Base-by-base conservation (phyloP, 1,140 invertebrate genomes). In the Calycopis cecrops region DNA sequence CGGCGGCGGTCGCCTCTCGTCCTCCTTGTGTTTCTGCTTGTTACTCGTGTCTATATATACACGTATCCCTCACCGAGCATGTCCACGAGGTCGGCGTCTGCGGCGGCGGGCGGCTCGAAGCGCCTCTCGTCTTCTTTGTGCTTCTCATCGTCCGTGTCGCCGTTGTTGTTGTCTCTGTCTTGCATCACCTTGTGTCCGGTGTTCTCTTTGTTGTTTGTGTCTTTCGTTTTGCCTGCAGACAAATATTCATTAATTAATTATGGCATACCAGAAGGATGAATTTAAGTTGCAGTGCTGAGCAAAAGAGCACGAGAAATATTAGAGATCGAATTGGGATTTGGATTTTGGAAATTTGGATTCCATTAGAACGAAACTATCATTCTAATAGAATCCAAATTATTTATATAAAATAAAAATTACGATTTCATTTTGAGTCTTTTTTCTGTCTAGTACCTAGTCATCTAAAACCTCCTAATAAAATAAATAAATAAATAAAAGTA, bases 81-180 rank as follows among this genome's bases (percentile, higher is more conserved):
- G 73, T 99, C 98, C 1, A 99, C 97, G 35, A 99, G 90, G 79
- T 99, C 98, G 48, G 93, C 91, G 85, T 99, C 98, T 12, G 89
- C 88, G 72, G 94, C 94, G 37, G 96, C 93, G 59, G 92, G 91
- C 40, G 95, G 92, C 79, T 99, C 97, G 90, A 99, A 99, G 79
- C 95, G 94, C 66, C 93, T 93, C 62, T 90, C 90, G 63, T 97
- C 96, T 61, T 95, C 93, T 57, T 93, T 91, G 73, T 94, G 91
- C 37, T 91, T 90, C 66, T 92, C 91, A 21, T 90, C 88, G 67
- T 94, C 92, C 35, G 93, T 93, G 67, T 92, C 91, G 67, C 78
- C 77, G 63, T 91, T 91, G 65, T 90, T 91, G 60, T 92, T 91
- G 65, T 91, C 90, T 62, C 88, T 89, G 73, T 89, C 90, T 35